Base-by-base conservation (phyloP, 2,797 vertebrate species). In the Gallinago nigripennis region DNA sequence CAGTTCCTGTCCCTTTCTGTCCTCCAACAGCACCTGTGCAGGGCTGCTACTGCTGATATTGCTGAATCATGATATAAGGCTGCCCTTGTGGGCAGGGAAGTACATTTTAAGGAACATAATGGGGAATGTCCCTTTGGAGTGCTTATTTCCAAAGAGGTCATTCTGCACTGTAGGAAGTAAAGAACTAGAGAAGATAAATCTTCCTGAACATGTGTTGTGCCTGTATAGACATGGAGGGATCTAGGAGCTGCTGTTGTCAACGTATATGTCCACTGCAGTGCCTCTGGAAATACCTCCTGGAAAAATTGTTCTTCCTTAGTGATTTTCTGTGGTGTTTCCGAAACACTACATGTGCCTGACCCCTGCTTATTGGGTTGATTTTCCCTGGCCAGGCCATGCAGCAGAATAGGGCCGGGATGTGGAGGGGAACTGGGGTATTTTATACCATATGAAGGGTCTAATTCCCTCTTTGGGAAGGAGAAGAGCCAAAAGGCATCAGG, bases 91-190 rank as follows among this genome's bases (percentile, higher is more conserved):
- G 25, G 25, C 63, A 90, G 56, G 46, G 39, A 90, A 68, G 68
- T 57, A 68, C 30, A 39, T 61, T 57, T 81, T 91, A 46, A 50
- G 51, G 72, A 75, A 48, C 24, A 7, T 9, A 72, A 82, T 0
- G 3, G 72, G 33, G 45, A 65, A 83, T 45, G 43, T 92, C 82
- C 56, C 87, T 79, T 66, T 45, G 73, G 92, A 92, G 61, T 51
- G 66, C 39, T 87, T 78, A 37, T 75, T 95, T 91, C 72, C 90
- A 82, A 94, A 76, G 89, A 88, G 72, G 58, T 76, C 57, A 27
- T 89, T 85, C 69, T 86, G 24, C n/a, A 51, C 31, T 27, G 16
- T 30, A 71, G 72, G 57, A 83, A 71, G 25, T 65, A 83, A 93
- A 88, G 77, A 83, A 90, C 76, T 17, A 65, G 54, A 69, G 39